Evolutionary conservation across 1,140 invertebrate genomes (phyloP).

Genomic region (Plutomurus gul): DNA sequence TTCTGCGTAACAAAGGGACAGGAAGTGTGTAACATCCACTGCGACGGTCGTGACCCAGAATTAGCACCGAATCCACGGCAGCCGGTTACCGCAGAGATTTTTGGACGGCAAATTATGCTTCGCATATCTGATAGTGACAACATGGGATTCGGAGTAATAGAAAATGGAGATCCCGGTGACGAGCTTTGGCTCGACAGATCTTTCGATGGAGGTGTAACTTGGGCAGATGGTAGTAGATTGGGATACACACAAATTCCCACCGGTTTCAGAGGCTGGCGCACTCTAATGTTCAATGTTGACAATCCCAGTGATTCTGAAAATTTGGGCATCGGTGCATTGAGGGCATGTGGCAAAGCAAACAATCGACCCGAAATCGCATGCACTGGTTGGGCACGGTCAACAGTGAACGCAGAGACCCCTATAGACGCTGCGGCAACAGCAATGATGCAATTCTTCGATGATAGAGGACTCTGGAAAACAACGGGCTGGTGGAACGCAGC

Average conservation of each 20-base stretch:
- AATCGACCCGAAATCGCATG: slow-evolving; percentile 43
- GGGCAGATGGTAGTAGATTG: slow-evolving; percentile 31
- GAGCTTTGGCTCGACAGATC: slow-evolving; percentile 45
- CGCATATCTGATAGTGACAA: slow-evolving; percentile 35
- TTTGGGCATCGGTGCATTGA: slow-evolving; percentile 34
- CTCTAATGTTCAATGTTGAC: slow-evolving; percentile 43
- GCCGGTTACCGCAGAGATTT: not conserved
- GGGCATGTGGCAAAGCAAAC: slow-evolving; percentile 43
- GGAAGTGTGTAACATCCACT: slow-evolving; percentile 32
- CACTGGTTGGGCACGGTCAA: slow-evolving; percentile 43
- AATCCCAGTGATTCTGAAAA: slow-evolving; percentile 8
- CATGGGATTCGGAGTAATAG: slow-evolving; percentile 37
- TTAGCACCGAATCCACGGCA: not conserved
- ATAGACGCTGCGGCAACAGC: slow-evolving; percentile 47
- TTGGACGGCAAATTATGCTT: slow-evolving; percentile 9
- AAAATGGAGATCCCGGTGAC: slow-evolving; percentile 45
- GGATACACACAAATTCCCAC: slow-evolving; percentile 30
- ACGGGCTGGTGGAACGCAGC: slow-evolving; percentile 52
- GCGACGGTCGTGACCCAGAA: slow-evolving; percentile 42
- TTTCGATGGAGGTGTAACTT: slow-evolving; percentile 31
- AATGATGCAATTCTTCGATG: slow-evolving; percentile 50
- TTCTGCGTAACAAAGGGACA: not conserved
- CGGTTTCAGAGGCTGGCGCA: not conserved
- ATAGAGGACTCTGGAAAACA: slow-evolving; percentile 39
- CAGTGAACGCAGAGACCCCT: slow-evolving; percentile 3